Evolutionary conservation across 2,888 invertebrate genomes (phyloP).

Genomic region (Allolobophora icterica): DNA sequence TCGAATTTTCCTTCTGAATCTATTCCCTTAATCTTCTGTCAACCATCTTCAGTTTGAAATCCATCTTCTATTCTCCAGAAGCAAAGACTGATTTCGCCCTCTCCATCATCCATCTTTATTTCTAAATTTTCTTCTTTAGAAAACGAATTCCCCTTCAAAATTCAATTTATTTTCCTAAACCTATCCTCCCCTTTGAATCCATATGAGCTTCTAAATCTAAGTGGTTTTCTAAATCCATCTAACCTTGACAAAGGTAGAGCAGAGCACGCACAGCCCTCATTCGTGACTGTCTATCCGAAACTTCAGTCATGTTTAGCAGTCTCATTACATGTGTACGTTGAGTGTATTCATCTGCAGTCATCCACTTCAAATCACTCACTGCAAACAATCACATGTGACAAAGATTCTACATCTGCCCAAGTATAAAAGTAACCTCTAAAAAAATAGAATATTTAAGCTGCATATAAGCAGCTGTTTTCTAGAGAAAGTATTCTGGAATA

Average conservation of each 20-base stretch:
- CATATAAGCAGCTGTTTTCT: too few relatives aligned
- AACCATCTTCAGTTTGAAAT: neutral
- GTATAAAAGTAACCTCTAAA: too few relatives aligned
- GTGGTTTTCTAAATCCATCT: slow-evolving; percentile 20
- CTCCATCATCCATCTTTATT: slow-evolving; percentile 1
- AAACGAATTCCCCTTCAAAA: neutral
- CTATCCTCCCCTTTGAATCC: neutral
- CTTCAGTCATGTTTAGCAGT: slow-evolving; percentile 87
- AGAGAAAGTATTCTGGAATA: too few relatives aligned
- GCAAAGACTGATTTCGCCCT: neutral
- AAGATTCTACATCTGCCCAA: too few relatives aligned
- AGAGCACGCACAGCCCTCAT: slow-evolving; percentile 90
- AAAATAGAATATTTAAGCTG: too few relatives aligned
- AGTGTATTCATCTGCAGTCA: slow-evolving; percentile 13
- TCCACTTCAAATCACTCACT: slow-evolving; percentile 25
- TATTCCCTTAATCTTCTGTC: neutral
- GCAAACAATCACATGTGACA: slow-evolving; percentile 6
- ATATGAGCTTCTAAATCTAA: neutral
- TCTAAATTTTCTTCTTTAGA: neutral
- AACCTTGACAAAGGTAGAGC: slow-evolving; percentile 86
- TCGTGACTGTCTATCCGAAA: slow-evolving; percentile 80
- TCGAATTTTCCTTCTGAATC: neutral
- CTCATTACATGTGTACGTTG: slow-evolving; percentile 77
- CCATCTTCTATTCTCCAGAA: neutral
- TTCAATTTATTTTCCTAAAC: neutral